phyloP scores from a whole-genome alignment of 2,113 vertebrate genomes.

The Rafetus swinhoei region DNA sequence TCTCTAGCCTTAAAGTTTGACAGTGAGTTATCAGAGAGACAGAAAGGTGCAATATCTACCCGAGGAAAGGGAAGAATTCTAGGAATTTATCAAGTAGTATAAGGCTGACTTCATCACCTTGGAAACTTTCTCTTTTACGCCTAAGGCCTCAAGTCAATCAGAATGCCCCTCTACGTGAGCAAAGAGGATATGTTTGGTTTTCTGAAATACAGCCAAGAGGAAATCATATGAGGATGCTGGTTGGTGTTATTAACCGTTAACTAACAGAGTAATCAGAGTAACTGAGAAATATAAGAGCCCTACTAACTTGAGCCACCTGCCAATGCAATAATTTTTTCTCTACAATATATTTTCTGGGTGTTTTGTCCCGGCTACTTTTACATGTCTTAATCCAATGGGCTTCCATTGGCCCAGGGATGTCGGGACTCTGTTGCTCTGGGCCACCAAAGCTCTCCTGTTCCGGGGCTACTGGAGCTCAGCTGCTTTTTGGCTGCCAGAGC shows the following conservation, averaged over 20 bases:
- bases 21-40: neutral
- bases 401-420: neutral
- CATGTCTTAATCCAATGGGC: neutral
- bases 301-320: neutral
- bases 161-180: neutral
- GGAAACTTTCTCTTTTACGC: neutral
- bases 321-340: neutral
- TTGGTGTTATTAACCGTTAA: neutral
- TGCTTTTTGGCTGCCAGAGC: too few relatives aligned
- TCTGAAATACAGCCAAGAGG: neutral
- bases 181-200: neutral
- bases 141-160: neutral
- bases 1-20: neutral
- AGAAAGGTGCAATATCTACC: neutral
- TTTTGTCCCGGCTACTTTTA: neutral
- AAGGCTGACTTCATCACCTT: neutral
- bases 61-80: neutral
- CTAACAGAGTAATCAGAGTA: conserved; percentile 32
- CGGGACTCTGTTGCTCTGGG: too few relatives aligned
- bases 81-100: neutral
- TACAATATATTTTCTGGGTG: neutral
- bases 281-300: neutral
- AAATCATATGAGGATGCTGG: neutral
- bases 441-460: too few relatives aligned
- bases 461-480: too few relatives aligned